Percentiles rank a stretch among this genome's conserved stretches.
phyloP scores from a whole-genome alignment of 2,113 vertebrate genomes.

The Corythoichthys haematopterus region DNA sequence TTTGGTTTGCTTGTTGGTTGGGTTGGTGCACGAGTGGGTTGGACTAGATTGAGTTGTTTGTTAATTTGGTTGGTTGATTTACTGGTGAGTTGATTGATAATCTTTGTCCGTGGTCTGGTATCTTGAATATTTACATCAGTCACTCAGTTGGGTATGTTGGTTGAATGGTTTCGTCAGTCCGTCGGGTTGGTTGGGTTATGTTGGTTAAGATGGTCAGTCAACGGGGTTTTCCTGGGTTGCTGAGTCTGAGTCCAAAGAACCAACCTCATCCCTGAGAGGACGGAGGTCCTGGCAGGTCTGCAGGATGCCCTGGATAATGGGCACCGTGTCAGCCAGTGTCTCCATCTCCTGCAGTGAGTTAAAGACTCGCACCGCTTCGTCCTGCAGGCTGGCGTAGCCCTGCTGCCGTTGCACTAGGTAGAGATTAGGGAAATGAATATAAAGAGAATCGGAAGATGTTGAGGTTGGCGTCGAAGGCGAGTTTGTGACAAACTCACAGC shows the following conservation, averaged over 20 bases:
- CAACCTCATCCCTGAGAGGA: conserved; percentile 82
- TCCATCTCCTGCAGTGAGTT: conserved; percentile 92
- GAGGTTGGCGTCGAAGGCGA: not conserved
- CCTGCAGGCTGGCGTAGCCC: conserved; percentile 87
- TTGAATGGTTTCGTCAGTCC: not conserved
- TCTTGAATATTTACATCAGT: not conserved
- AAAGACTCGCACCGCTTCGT: conserved; percentile 89
- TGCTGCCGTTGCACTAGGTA: conserved; percentile 81
- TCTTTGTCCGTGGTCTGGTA: not conserved
- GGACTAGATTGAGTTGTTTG: not conserved
- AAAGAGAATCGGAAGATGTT: not conserved
- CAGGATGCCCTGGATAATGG: conserved; percentile 89
- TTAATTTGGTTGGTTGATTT: not conserved
- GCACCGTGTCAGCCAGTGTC: conserved; percentile 83
- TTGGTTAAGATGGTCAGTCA: too few species aligned
- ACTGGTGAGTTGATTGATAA: not conserved
- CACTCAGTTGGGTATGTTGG: not conserved
- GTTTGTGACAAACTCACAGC: conserved; percentile 64
- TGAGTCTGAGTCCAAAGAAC: not conserved
- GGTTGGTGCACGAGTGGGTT: too few species aligned
- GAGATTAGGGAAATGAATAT: not conserved
- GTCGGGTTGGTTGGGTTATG: not conserved
- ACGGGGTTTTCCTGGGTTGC: not conserved
- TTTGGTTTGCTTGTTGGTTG: too few species aligned
- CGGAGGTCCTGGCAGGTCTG: conserved; percentile 91